Conservation (phyloP, 2,113 vertebrate genomes). For the Mobula hypostoma region DNA sequence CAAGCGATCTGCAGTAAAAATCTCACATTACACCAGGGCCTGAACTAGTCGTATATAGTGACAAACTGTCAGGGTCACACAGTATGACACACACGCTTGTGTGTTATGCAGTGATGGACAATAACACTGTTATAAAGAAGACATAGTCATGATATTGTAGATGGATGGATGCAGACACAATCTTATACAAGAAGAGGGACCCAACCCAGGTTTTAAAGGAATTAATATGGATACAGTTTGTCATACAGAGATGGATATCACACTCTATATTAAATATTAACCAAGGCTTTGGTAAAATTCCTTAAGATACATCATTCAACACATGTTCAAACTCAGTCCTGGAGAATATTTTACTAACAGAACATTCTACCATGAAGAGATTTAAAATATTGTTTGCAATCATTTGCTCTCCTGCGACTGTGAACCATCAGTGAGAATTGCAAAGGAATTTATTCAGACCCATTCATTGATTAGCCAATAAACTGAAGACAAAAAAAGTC, state of each 20-base stretch:
- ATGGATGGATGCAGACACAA: too few relatives aligned
- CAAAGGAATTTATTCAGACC: neutral
- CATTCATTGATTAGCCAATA: neutral
- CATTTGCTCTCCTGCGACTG: neutral
- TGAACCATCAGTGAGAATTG: neutral
- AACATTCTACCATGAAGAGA: neutral
- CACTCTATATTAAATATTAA: neutral
- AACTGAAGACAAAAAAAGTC: neutral
- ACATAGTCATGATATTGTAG: too few relatives aligned
- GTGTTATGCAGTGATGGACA: too few relatives aligned
- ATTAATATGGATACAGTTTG: neutral
- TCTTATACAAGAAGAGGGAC: too few relatives aligned
- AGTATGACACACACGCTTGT: too few relatives aligned
- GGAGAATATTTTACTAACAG: neutral
- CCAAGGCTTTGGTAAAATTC: neutral
- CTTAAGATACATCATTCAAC: neutral
- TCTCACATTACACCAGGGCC: too few relatives aligned
- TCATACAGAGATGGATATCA: neutral
- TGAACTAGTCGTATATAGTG: too few relatives aligned
- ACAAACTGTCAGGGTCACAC: too few relatives aligned
- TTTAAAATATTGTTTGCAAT: neutral
- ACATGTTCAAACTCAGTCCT: neutral
- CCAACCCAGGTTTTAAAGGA: neutral
- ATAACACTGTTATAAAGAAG: too few relatives aligned
- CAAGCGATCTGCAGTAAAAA: too few relatives aligned